Evolutionary conservation across 2,797 vertebrate genomes (phyloP), one percentile per base, ranked within the genome.

Genomic region (Syngnathus rostellatus): DNA sequence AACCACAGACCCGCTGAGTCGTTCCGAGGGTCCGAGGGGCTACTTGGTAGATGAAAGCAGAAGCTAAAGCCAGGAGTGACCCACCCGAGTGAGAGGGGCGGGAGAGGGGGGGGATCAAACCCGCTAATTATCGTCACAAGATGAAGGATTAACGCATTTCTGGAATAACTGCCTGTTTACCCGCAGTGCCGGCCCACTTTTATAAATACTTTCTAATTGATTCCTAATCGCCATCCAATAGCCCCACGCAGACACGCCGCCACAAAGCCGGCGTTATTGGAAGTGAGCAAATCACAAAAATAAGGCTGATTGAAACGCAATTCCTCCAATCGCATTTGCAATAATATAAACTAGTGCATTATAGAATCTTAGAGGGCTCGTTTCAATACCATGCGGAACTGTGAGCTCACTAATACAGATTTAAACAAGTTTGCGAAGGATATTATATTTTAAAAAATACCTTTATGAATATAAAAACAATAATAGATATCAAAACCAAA

Each of bases 161-260:
- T 98, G 93, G 87, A 96, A 98, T 98, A 96, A 91, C 92, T 96
- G 94, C 85, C 92, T 97, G 94, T 95, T 96, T 98, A 95, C 92
- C 91, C 91, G 90, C 85, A 85, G 83, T 83, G 90, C 92, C 92
- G 88, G 81, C 63, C 90, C 79, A 72, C 90, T 83, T 84, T 91
- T 92, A 94, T 96, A 97, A 98, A 94, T 93, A 91, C 94, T 94
- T 98, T 94, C 91, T 97, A 97, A 99, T 99, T 95, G 95, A 97
- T 94, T 95, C 94, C 92, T 98, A 97, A 98, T 98, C 93, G 91
- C 93, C 90, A 93, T 95, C 92, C 84, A 95, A 99, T 96, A 92
- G 93, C 93, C 85, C 11, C 60, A 16, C 21, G 60, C 60, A 23
- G 60, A 62, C 88, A 92, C 90, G 78, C 85, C 91, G 89, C 90